Evolutionary conservation across 2,797 vertebrate species (phyloP), one percentile per base, ranked within the genome.

Genomic region (Poecilia picta): DNA sequence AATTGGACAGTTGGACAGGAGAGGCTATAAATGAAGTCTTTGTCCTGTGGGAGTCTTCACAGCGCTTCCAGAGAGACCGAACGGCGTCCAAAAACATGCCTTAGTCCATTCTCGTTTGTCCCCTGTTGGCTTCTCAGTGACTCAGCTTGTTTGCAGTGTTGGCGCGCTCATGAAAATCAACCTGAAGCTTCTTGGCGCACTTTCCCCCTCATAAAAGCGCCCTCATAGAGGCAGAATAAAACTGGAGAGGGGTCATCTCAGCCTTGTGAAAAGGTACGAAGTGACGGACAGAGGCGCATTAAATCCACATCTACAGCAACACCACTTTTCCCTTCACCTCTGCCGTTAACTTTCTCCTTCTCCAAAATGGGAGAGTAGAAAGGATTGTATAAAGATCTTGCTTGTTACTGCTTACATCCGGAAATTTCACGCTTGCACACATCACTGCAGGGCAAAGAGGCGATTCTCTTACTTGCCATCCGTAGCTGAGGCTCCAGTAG

Each of bases 21-120:
- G 78, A 78, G 77, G 66, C 79, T 74, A 41, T 94, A 92, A 95
- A 95, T 87, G 90, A 82, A 57, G 64, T 81, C 89, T 90, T 94
- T 95, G 93, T 95, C 83, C 73, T 68, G 1, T 1, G 62, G 25
- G 79, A 80, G 53, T 78, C 83, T 73, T 86, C 74, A 59, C 74
- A 20, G 70, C 13, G 55, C 81, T 76, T 78, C 86, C 86, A 88
- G 86, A 85, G 90, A 75, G 78, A 86, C 87, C 77, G 43, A 81
- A 76, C 78, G 16, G 83, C 86, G 64, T 91, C 89, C 89, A 89
- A 74, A 92, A 89, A 82, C 79, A 76, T 6, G 39, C 84, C 47
- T 89, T 84, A 87, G 86, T 92, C 77, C 57, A 0, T 53, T 45
- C 81, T 79, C 77, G 46, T 74, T 91, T 91, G 89, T 91, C 81